Evolutionary conservation across 53 echinoderm and acorn worm species (phyloP).

Genomic region (Glandiceps talaboti): DNA sequence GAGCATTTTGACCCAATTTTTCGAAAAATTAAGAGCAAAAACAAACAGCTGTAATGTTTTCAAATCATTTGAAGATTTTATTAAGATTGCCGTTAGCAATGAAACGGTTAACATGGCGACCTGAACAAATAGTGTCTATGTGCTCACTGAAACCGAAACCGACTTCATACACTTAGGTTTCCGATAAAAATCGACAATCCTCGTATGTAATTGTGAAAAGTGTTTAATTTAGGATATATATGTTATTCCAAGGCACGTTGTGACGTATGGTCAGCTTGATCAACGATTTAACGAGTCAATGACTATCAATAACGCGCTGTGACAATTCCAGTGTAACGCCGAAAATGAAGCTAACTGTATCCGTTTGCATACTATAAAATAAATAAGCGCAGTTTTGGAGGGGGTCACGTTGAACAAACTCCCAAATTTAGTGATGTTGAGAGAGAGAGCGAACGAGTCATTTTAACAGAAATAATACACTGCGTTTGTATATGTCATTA

Average conservation of each 20-base stretch:
- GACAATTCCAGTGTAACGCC: neutral
- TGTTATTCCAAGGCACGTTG: neutral
- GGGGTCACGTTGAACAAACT: neutral
- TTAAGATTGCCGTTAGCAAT: neutral
- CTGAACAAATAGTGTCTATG: neutral
- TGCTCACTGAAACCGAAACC: neutral
- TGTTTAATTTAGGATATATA: neutral
- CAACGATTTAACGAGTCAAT: neutral
- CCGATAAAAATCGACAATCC: neutral
- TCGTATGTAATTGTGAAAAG: neutral
- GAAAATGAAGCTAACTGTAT: neutral
- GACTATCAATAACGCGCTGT: neutral
- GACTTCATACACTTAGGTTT: neutral
- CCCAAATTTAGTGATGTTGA: neutral
- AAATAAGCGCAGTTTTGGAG: neutral
- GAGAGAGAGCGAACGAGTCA: neutral
- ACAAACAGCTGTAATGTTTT: neutral
- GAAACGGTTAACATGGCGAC: conserved; percentile 1
- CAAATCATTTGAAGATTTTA: neutral
- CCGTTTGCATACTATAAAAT: neutral
- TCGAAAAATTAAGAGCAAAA: too few relatives aligned
- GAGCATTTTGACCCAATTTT: too few relatives aligned
- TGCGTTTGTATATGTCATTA: neutral
- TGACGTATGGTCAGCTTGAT: neutral
- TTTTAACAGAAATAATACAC: neutral